These are phyloP conservation scores for Melanargia galathea DNA, from an alignment of 2,888 invertebrate genomes.

Conservation along the genomic window DNA sequence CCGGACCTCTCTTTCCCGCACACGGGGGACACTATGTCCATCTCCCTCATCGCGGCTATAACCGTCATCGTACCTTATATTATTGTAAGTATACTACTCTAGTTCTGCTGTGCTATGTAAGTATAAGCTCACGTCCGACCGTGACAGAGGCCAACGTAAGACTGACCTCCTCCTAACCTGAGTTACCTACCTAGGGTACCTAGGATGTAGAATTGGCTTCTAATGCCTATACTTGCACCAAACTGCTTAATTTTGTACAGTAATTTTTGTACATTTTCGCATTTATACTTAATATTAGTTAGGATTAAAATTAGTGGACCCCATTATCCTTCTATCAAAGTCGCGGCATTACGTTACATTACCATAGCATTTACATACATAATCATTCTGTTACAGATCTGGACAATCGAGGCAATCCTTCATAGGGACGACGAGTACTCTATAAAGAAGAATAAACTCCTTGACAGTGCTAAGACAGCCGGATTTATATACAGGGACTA, in stretches of 20 bases:
- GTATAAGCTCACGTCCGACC: background rate
- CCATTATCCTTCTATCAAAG: background rate
- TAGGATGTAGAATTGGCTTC: too few relatives aligned
- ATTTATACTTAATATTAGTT: too few relatives aligned
- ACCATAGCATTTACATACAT: too few relatives aligned
- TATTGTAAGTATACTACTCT: constrained; percentile 73
- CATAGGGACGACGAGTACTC: constrained; percentile 71
- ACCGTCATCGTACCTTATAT: constrained; percentile 82
- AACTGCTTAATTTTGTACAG: too few relatives aligned
- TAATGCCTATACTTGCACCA: too few relatives aligned
- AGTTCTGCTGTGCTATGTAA: too few relatives aligned
- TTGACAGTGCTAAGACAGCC: constrained; percentile 65
- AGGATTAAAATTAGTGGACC: too few relatives aligned
- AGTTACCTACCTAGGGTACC: background rate
- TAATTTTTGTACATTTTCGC: too few relatives aligned
- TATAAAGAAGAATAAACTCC: constrained; percentile 67
- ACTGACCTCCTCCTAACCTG: background rate
- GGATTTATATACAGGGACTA: constrained; percentile 83
- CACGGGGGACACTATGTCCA: constrained; percentile 86
- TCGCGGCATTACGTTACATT: background rate
- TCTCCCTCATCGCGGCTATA: constrained; percentile 77
- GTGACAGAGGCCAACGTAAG: background rate
- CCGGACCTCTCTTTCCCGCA: constrained; percentile 85
- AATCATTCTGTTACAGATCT: constrained; percentile 57
- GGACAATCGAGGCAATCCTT: constrained; percentile 70